phyloP scores from a whole-genome alignment of 2,888 invertebrate genomes.

The Dynastes maya region DNA sequence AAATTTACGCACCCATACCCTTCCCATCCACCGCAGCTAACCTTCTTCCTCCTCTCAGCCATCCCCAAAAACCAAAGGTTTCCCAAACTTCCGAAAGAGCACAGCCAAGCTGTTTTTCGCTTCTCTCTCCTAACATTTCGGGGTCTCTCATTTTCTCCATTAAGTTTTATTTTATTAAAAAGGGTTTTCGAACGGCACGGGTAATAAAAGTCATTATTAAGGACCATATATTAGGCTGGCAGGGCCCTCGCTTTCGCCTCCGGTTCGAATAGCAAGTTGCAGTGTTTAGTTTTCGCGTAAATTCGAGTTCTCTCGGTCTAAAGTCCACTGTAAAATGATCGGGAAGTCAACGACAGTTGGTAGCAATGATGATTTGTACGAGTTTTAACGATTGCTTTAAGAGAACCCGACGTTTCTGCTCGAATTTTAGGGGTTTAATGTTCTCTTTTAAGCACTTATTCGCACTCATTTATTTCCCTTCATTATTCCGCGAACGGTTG shows the following conservation, averaged over 20 bases:
- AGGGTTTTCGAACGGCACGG: slow-evolving; percentile 48
- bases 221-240: slow-evolving; percentile 54
- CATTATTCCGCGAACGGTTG: no score
- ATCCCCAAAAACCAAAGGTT: background rate
- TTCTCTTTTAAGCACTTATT: background rate
- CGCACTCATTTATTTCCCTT: background rate
- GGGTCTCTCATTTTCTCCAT: slow-evolving; percentile 29
- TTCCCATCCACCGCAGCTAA: background rate
- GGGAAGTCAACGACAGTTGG: slow-evolving; percentile 68
- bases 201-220: slow-evolving; percentile 61
- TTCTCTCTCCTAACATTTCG: background rate
- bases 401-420: background rate
- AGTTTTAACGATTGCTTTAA: slow-evolving; percentile 65
- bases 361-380: slow-evolving; percentile 68
- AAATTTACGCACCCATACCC: slow-evolving; percentile 38
- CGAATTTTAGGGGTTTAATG: slow-evolving; percentile 17
- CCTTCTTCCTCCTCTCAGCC: background rate
- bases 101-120: background rate
- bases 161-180: slow-evolving; percentile 47
- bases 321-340: slow-evolving; percentile 66
- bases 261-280: slow-evolving; percentile 57
- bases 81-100: no score
- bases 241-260: slow-evolving; percentile 14
- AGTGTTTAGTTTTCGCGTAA: slow-evolving; percentile 67
- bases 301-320: slow-evolving; percentile 59